Base-by-base conservation (phyloP, 1,140 invertebrate genomes). In the Papilio glaucus region DNA sequence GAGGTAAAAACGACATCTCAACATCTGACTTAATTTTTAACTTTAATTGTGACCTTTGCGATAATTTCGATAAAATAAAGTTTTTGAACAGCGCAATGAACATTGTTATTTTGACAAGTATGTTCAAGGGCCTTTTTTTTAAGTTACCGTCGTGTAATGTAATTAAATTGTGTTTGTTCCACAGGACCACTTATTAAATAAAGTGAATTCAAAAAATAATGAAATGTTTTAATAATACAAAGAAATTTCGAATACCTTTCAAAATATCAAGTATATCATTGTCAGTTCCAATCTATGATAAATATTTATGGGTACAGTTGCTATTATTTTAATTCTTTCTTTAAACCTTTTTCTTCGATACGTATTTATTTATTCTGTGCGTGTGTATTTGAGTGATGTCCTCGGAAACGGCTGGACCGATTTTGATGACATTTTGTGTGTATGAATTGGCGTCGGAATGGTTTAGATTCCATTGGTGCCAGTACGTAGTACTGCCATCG, bases 21-120 rank as follows among this genome's bases (percentile, higher is more conserved):
- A n/a, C 18, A 53, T 24, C 49, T 12, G 18, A 24, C 49, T 53
- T 53, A 53, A 53, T 21, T 53, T 53, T 53, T 18, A 49, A 7
- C n/a, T 18, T 49, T 49, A 53, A 53, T 24, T 24, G 21, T 53
- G 49, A 53, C 49, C 49, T 53, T 53, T 53, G 24, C 15, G 18
- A 8, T 53, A 53, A 53, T 53, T 53, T 12, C 8, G 9, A 53
- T 12, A 53, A 53, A 53, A 53, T 21, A 15, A 49, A 49, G 1
- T 49, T 53, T 53, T 24, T 1, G 21, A 49, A 18, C n/a, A n/a
- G 18, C 5, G n/a, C 49, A 53, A 53, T 24, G 10, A 53, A 12
- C 18, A 24, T 24, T 9, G 18, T 53, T 9, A 49, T 49, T 53
- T 53, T 10, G 9, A 53, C 49, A 53, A 21, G 49, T 1, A 24